phyloP scores from a whole-genome alignment of 2,888 invertebrate genomes.

The Drosophila melanocephala region DNA sequence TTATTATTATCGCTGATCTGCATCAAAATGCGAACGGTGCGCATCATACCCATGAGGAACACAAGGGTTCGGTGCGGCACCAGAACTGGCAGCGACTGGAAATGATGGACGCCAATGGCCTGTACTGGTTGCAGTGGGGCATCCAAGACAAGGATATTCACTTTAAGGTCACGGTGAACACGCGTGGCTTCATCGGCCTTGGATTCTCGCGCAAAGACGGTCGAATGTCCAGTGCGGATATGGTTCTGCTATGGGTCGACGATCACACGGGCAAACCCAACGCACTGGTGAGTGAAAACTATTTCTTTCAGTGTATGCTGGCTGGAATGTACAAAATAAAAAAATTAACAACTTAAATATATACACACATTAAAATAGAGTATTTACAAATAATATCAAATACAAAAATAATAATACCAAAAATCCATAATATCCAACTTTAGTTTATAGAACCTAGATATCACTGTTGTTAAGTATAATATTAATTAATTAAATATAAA shows the following conservation, averaged over 20 bases:
- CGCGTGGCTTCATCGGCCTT: slow-evolving; percentile 93
- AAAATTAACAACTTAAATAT: background rate
- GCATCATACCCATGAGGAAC: slow-evolving; percentile 17
- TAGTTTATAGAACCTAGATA: too few relatives aligned
- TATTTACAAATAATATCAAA: background rate
- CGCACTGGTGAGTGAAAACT: slow-evolving; percentile 89
- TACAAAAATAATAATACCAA: background rate
- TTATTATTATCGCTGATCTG: slow-evolving; percentile 29
- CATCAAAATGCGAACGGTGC: slow-evolving; percentile 17
- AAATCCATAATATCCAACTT: background rate
- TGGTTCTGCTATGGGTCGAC: slow-evolving; percentile 95
- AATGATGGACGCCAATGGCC: slow-evolving; percentile 85
- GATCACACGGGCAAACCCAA: slow-evolving; percentile 88
- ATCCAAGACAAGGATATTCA: slow-evolving; percentile 89
- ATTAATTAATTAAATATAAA: background rate
- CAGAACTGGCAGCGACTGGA: slow-evolving; percentile 84
- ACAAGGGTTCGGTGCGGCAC: slow-evolving; percentile 60
- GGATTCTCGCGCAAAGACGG: slow-evolving; percentile 92
- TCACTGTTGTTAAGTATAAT: background rate
- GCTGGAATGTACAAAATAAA: background rate
- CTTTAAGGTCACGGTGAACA: slow-evolving; percentile 92
- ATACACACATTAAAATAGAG: background rate
- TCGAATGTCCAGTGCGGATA: slow-evolving; percentile 92
- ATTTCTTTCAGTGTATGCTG: background rate
- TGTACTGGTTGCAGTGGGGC: slow-evolving; percentile 89